Conservation (phyloP, 2,113 vertebrate species). For the Solea solea region DNA sequence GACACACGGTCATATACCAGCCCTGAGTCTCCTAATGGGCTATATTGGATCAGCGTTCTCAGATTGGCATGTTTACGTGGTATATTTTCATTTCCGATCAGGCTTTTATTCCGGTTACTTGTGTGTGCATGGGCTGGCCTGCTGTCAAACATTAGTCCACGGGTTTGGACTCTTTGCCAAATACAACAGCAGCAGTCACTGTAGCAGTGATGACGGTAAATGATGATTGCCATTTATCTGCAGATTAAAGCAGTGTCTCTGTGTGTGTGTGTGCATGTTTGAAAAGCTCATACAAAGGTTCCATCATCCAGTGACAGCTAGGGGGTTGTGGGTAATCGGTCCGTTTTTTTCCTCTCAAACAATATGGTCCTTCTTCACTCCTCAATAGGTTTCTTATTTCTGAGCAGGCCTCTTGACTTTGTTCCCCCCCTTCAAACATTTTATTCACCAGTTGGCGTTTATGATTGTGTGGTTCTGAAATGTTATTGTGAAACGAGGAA, state of each 20-base stretch:
- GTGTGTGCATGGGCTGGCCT: constrained; percentile 25
- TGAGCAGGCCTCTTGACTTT: constrained; percentile 38
- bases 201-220: constrained; percentile 60
- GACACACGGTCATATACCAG: too few species aligned
- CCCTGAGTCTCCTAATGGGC: too few species aligned
- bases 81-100: too few species aligned
- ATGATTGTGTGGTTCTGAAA: constrained; percentile 56
- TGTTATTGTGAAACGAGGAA: constrained; percentile 50
- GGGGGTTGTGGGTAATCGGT: constrained; percentile 63
- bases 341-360: constrained; percentile 55
- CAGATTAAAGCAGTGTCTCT: constrained; percentile 29
- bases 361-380: constrained; percentile 73
- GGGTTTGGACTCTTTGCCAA: constrained; percentile 25
- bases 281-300: constrained; percentile 55
- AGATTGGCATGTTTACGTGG: too few species aligned
- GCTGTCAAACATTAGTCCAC: constrained; percentile 24
- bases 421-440: constrained; percentile 50
- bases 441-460: constrained; percentile 67
- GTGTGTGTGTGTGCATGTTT: constrained; percentile 21
- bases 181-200: constrained; percentile 52
- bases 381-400: constrained; percentile 72
- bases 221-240: constrained; percentile 64
- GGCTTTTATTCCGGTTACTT: too few species aligned
- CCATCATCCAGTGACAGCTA: constrained; percentile 60
- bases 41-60: too few species aligned